A percentile compares a stretch with the other conserved stretches of the same genome.
phyloP scores from a whole-genome alignment of 2,797 vertebrate species.

The Alectoris magna region DNA sequence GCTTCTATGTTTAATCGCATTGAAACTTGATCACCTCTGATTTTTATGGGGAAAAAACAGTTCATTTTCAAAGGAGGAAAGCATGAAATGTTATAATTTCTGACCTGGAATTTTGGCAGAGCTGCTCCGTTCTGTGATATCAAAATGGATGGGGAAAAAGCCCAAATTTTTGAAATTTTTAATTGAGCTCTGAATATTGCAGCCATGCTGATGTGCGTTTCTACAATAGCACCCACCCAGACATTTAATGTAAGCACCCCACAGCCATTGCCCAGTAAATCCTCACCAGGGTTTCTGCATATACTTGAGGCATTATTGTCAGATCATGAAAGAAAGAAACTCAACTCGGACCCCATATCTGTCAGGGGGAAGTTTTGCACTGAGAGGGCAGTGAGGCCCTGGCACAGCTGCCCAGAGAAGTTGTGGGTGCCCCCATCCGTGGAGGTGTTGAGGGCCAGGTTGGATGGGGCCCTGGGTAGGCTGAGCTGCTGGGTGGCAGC shows the following conservation, averaged over 20 bases:
- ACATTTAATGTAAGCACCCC: too few relatives aligned
- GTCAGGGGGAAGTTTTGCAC: too few relatives aligned
- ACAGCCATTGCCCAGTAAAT: background rate
- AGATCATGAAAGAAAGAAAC: accelerated
- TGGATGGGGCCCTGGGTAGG: too few relatives aligned
- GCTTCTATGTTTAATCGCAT: conserved; percentile 38
- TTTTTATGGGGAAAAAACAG: background rate
- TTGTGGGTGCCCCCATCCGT: too few relatives aligned
- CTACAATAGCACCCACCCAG: background rate
- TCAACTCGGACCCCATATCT: background rate
- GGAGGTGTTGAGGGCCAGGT: too few relatives aligned
- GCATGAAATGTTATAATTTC: conserved; percentile 17
- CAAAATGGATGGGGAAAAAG: background rate
- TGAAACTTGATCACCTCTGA: background rate
- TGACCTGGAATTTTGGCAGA: conserved; percentile 41
- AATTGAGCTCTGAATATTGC: background rate
- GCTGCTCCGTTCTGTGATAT: conserved; percentile 3
- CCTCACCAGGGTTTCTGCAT: background rate
- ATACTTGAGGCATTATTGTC: background rate
- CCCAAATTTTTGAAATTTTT: background rate
- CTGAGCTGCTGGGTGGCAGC: too few relatives aligned
- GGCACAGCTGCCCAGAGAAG: too few relatives aligned
- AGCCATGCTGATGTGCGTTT: background rate
- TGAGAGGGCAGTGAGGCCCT: too few relatives aligned
- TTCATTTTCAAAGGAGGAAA: conserved; percentile 36